phyloP scores from a whole-genome alignment of 2,113 vertebrate genomes.

The Pseudopodoces humilis region DNA sequence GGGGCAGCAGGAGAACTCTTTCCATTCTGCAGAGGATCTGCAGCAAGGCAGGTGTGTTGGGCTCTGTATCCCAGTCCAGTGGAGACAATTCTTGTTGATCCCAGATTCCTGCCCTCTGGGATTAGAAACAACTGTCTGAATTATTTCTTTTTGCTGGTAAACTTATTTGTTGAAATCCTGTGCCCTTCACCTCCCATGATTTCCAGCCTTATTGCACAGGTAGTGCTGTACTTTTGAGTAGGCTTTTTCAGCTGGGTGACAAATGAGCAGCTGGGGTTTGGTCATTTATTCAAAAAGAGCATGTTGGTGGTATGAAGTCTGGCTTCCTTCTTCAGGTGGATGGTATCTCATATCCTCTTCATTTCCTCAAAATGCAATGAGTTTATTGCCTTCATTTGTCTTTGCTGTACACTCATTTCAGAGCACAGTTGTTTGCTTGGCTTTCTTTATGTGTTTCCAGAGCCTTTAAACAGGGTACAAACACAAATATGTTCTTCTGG shows the following conservation, averaged over 20 bases:
- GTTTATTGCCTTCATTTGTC: background rate
- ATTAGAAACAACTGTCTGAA: background rate
- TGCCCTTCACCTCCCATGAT: accelerated
- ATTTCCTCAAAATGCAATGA: background rate
- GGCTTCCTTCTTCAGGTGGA: background rate
- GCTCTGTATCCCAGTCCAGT: background rate
- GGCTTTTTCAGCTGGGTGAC: background rate
- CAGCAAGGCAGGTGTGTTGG: background rate
- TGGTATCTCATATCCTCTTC: accelerated
- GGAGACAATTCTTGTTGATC: background rate
- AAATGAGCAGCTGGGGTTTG: background rate
- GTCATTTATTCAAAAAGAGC: background rate
- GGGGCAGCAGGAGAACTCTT: background rate
- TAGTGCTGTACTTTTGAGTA: background rate
- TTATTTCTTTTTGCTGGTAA: background rate
- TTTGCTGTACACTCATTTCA: background rate
- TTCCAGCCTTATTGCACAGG: background rate
- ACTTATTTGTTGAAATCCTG: background rate
- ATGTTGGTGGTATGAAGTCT: background rate
- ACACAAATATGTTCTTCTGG: background rate
- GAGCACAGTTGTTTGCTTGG: background rate
- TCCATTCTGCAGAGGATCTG: background rate
- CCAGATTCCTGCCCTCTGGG: background rate
- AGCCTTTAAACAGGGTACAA: background rate
- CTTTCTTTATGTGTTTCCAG: background rate